These are phyloP conservation scores for Eueremaeus valkanovi DNA, from an alignment of 2,888 invertebrate genomes.

Conservation along the genomic window DNA sequence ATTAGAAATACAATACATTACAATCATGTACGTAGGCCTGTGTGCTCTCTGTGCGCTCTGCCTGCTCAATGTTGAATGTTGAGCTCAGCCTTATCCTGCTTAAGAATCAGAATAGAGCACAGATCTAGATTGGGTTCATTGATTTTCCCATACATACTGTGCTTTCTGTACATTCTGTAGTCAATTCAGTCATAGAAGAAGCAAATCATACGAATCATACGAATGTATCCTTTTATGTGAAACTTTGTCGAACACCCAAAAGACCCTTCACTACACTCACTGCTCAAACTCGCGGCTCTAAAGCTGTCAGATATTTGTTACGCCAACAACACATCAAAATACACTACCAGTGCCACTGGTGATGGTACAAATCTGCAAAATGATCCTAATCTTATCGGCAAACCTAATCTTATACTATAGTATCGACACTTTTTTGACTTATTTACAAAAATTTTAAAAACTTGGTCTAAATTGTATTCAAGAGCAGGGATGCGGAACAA, in stretches of 20 bases:
- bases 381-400: background rate
- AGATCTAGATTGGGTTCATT: slow-evolving; percentile 10
- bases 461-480: too few relatives aligned
- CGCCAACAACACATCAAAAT: slow-evolving; percentile 14
- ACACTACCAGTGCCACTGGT: background rate
- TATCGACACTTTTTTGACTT: background rate
- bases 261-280: background rate
- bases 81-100: slow-evolving; percentile 9
- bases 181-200: background rate
- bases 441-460: background rate
- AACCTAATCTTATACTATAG: background rate
- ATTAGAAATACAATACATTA: background rate
- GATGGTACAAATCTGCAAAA: background rate
- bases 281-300: slow-evolving; percentile 11
- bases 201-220: slow-evolving; percentile 1
- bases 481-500: too few relatives aligned
- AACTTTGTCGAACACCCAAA: slow-evolving; percentile 23
- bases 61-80: background rate
- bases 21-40: too few relatives aligned
- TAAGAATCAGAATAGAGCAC: background rate
- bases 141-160: slow-evolving; percentile 21
- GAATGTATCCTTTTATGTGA: slow-evolving; percentile 23
- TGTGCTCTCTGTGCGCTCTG: background rate
- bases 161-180: too few relatives aligned
- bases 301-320: slow-evolving; percentile 25